Conservation (phyloP, 2,888 invertebrate species). For the Hydropsyche betteni region DNA sequence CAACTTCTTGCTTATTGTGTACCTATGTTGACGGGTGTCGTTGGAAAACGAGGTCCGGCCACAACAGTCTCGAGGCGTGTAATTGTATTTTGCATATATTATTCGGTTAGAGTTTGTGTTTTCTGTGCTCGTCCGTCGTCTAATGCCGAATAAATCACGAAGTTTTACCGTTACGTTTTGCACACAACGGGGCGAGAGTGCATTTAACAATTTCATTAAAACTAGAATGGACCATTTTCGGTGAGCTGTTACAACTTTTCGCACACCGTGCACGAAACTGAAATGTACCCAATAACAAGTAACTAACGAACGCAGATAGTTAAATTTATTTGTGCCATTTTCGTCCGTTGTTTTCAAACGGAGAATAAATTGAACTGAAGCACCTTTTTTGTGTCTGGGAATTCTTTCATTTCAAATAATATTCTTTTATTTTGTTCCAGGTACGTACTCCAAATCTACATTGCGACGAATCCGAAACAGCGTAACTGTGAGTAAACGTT, state of each 20-base stretch:
- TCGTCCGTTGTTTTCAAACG: not conserved
- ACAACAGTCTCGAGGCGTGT: too few relatives aligned
- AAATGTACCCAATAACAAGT: not conserved
- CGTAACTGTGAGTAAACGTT: not conserved
- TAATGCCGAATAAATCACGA: slow-evolving; percentile 15
- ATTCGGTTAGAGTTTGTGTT: too few relatives aligned
- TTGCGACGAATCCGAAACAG: not conserved
- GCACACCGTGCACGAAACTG: not conserved
- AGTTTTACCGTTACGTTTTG: not conserved
- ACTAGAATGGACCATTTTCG: slow-evolving; percentile 1
- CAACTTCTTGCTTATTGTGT: not conserved
- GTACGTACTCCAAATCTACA: not conserved
- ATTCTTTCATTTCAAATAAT: not conserved
- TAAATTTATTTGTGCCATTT: not conserved
- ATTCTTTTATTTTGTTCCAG: slow-evolving; percentile 5
- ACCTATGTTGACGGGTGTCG: too few relatives aligned
- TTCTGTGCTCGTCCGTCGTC: too few relatives aligned
- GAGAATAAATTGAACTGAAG: not conserved
- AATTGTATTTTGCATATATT: too few relatives aligned
- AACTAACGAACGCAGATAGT: not conserved
- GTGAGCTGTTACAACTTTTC: slow-evolving; percentile 7
- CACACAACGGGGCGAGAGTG: not conserved
- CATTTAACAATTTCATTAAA: slow-evolving; percentile 24
- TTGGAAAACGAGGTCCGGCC: too few relatives aligned
- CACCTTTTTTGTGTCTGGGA: not conserved